Evolutionary conservation across 2,797 vertebrate genomes (phyloP).

Genomic region (Scolopax bukidnonensis): DNA sequence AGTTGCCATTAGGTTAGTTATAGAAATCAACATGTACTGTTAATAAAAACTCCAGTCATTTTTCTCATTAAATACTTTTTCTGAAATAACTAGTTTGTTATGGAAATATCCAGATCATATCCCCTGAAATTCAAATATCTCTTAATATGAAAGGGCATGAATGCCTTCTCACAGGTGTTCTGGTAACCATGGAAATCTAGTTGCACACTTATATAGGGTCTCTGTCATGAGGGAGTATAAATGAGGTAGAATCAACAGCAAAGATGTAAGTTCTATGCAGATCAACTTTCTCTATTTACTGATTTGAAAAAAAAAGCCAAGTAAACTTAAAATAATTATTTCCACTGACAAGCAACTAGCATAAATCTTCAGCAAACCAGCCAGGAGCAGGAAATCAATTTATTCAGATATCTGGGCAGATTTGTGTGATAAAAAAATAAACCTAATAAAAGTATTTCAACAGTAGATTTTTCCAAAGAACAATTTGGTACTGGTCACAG

Average conservation of each 20-base stretch:
- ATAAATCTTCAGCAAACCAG: neutral
- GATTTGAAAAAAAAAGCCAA: neutral
- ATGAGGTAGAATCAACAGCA: neutral
- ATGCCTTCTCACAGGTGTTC: neutral
- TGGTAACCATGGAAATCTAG: constrained; percentile 7
- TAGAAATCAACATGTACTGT: neutral
- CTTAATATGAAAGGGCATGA: neutral
- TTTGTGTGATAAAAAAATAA: neutral
- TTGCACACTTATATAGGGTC: neutral
- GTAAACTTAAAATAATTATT: constrained; percentile 26
- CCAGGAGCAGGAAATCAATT: neutral
- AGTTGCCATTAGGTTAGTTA: neutral
- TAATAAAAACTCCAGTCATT: neutral
- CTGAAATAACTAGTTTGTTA: neutral
- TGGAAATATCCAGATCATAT: neutral
- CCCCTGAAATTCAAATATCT: neutral
- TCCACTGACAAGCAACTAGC: neutral
- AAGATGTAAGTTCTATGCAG: neutral
- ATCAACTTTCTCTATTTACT: neutral
- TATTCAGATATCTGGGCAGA: neutral
- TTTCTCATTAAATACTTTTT: neutral
- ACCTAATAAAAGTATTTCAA: neutral
- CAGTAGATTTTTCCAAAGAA: neutral
- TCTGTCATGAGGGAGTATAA: neutral
- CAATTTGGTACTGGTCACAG: neutral